Percentiles rank a stretch among this genome's conserved stretches.
Evolutionary conservation across 2,888 invertebrate species (phyloP).

Genomic region (Hypselothyrea guttata): DNA sequence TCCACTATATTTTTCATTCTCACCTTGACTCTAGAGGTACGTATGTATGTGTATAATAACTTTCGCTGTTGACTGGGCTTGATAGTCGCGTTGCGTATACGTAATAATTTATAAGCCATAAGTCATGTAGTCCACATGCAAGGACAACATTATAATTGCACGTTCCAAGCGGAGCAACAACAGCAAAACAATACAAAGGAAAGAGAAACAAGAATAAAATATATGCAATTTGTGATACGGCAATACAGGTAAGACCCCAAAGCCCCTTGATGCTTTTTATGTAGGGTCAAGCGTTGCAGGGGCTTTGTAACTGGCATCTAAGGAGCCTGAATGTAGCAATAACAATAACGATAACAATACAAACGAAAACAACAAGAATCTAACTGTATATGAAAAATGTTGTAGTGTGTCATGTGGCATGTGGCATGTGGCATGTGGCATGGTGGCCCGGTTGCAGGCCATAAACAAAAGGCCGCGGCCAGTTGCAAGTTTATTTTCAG

Average conservation of each 20-base stretch:
- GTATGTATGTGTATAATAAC: not conserved
- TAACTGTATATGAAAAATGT: slow-evolving; percentile 40
- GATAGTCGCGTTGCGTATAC: slow-evolving; percentile 68
- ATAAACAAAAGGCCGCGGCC: slow-evolving; percentile 49
- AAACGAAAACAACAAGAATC: slow-evolving; percentile 12
- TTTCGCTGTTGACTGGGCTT: slow-evolving; percentile 14
- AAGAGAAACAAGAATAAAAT: slow-evolving; percentile 10
- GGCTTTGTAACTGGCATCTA: not conserved
- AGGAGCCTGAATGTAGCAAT: slow-evolving; percentile 25
- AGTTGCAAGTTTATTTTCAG: slow-evolving; percentile 51
- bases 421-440: slow-evolving; percentile 26
- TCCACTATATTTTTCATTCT: slow-evolving; percentile 9
- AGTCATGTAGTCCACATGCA: slow-evolving; percentile 49
- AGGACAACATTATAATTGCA: slow-evolving; percentile 49
- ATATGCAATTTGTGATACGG: slow-evolving; percentile 17
- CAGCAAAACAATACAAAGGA: slow-evolving; percentile 1
- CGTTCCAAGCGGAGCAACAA: slow-evolving; percentile 28
- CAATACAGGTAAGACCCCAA: not conserved
- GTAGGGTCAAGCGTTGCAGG: too few relatives aligned
- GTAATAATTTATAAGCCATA: slow-evolving; percentile 68
- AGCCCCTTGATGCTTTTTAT: too few relatives aligned
- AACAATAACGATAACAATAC: slow-evolving; percentile 10
- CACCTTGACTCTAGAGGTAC: slow-evolving; percentile 9
- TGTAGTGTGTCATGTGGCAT: slow-evolving; percentile 33
- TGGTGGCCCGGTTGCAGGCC: slow-evolving; percentile 1